Percentiles rank a stretch among this genome's conserved stretches.
These are phyloP conservation scores for Bovichtus diacanthus DNA, from an alignment of 2,797 vertebrate species.

Conservation along the genomic window DNA sequence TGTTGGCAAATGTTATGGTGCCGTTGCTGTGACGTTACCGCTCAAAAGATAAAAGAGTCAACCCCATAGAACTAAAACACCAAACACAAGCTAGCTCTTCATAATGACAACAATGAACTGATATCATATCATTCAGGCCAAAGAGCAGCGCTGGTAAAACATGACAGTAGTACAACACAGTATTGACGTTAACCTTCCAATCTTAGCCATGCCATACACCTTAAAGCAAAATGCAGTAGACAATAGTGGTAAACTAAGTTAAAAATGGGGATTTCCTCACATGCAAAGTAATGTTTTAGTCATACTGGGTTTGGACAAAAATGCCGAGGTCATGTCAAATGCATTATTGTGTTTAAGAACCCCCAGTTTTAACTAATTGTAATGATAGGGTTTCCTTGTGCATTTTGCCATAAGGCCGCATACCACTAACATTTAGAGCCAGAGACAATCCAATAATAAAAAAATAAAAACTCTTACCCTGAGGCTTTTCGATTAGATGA, in stretches of 20 bases:
- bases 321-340: background rate
- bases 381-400: background rate
- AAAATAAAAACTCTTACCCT: constrained; percentile 90
- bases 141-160: constrained; percentile 45
- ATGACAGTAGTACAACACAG: constrained; percentile 24
- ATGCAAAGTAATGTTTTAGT: constrained; percentile 14
- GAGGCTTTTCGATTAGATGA: constrained; percentile 88
- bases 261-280: constrained; percentile 16
- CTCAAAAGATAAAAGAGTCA: constrained; percentile 99
- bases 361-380: constrained; percentile 1
- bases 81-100: constrained; percentile 54
- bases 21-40: constrained; percentile 99
- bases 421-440: background rate
- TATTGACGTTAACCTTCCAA: constrained; percentile 12
- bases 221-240: constrained; percentile 4
- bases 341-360: background rate
- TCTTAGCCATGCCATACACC: constrained; percentile 18
- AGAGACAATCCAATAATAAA: constrained; percentile 16
- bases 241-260: constrained; percentile 2
- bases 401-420: constrained; percentile 13
- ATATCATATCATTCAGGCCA: constrained; percentile 28
- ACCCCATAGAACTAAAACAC: constrained; percentile 88
- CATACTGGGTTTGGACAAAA: constrained; percentile 11
- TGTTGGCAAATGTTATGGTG: constrained; percentile 83
- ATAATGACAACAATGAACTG: constrained; percentile 37